These are phyloP conservation scores for Auanema freiburgensis DNA, from an alignment of 2,888 invertebrate species.

Conservation along the genomic window DNA sequence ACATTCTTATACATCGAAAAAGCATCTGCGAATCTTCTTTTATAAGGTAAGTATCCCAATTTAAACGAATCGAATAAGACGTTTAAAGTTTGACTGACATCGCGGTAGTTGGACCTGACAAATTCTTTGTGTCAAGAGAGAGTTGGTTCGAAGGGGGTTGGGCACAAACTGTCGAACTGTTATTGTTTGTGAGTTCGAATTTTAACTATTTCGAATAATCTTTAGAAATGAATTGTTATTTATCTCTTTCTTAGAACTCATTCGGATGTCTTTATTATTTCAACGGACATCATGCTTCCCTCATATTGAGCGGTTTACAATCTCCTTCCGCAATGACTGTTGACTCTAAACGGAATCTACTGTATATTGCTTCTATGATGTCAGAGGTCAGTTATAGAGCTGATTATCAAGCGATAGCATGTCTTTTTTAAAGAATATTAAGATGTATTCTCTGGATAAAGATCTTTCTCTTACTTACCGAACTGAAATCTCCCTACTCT, in stretches of 20 bases:
- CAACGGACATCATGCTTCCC: conserved; percentile 45
- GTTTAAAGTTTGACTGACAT: conserved; percentile 47
- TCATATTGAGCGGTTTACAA: conserved; percentile 27
- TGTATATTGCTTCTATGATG: conserved; percentile 49
- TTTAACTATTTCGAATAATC: too few species aligned
- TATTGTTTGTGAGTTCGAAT: background rate
- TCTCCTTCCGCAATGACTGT: conserved; percentile 48
- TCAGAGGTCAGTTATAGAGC: conserved; percentile 36
- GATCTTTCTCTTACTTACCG: conserved; percentile 39
- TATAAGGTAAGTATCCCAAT: conserved; percentile 25
- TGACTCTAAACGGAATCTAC: conserved; percentile 38
- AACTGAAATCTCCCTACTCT: conserved; percentile 51
- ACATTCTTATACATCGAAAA: conserved; percentile 41
- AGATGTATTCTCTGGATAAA: conserved; percentile 43
- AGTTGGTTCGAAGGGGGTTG: conserved; percentile 37
- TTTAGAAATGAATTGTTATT: background rate
- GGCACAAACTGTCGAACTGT: conserved; percentile 38
- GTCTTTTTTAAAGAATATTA: conserved; percentile 38
- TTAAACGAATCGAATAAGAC: background rate
- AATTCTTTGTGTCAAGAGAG: conserved; percentile 54
- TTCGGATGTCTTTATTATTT: conserved; percentile 52
- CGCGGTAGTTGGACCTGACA: conserved; percentile 53
- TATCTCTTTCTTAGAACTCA: conserved; percentile 14
- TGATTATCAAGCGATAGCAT: conserved; percentile 3
- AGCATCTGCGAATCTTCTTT: conserved; percentile 41